Evolutionary conservation across 2,113 vertebrate genomes (phyloP).

Genomic region (Cyprinodon tularosa): DNA sequence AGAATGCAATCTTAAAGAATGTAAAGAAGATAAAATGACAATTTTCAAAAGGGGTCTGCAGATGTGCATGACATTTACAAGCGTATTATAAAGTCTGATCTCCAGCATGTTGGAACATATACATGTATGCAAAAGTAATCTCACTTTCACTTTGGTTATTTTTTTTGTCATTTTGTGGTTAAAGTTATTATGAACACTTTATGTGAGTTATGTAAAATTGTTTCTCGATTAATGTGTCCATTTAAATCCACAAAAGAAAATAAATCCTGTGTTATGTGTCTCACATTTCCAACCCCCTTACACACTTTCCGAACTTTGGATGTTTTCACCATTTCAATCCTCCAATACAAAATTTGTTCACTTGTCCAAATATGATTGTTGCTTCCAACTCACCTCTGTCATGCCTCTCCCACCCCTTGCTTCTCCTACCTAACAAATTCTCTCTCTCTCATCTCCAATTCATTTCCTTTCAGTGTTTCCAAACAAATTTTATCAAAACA

Average conservation of each 20-base stretch:
- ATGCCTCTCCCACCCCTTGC: constrained; percentile 29
- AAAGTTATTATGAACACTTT: constrained; percentile 35
- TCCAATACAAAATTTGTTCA: constrained; percentile 31
- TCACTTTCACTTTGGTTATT: constrained; percentile 53
- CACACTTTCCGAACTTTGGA: constrained; percentile 57
- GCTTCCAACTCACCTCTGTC: constrained; percentile 26
- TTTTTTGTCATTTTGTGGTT: constrained; percentile 35
- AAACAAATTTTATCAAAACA: constrained; percentile 25
- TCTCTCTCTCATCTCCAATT: constrained; percentile 23
- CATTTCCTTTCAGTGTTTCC: constrained; percentile 41
- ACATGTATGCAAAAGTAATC: constrained; percentile 61
- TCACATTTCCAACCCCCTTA: constrained; percentile 39
- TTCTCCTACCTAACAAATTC: constrained; percentile 16
- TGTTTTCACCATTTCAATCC: constrained; percentile 37
- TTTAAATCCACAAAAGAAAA: constrained; percentile 38
- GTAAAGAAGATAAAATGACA: constrained; percentile 51
- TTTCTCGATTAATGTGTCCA: constrained; percentile 33
- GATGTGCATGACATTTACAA: constrained; percentile 83
- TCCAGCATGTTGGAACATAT: constrained; percentile 79
- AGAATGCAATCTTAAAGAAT: constrained; percentile 70
- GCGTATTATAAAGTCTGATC: constrained; percentile 80
- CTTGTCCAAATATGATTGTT: constrained; percentile 32
- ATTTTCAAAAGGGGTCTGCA: constrained; percentile 79
- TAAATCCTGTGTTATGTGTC: constrained; percentile 49
- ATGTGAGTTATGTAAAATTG: constrained; percentile 37